Conservation (phyloP, 2,113 vertebrate species). For the Phyllostomus hastatus region DNA sequence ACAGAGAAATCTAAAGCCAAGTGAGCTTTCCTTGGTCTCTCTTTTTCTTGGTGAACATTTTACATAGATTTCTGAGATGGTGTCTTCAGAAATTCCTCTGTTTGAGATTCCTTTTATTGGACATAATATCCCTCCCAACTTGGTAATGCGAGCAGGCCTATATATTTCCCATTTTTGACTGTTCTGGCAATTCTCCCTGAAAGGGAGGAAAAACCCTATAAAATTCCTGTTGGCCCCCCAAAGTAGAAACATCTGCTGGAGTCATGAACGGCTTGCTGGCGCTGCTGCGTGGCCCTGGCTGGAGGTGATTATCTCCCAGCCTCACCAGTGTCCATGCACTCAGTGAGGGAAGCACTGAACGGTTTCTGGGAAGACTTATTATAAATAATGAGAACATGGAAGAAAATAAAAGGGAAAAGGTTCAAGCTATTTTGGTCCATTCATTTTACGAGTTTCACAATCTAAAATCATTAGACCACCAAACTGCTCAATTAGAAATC, state of each 20-base stretch:
- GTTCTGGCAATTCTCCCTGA: conserved; percentile 76
- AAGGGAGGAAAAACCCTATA: conserved; percentile 77
- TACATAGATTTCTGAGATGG: conserved; percentile 48
- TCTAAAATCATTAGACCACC: conserved; percentile 51
- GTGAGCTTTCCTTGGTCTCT: background rate
- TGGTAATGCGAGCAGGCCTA: conserved; percentile 76
- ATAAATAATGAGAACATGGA: conserved; percentile 64
- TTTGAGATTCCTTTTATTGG: conserved; percentile 62
- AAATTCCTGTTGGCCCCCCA: conserved; percentile 75
- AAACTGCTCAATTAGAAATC: conserved; percentile 50
- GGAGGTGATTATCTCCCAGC: conserved; percentile 63
- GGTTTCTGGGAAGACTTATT: conserved; percentile 48
- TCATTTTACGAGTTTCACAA: background rate
- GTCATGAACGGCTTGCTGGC: conserved; percentile 59
- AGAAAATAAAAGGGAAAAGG: conserved; percentile 31
- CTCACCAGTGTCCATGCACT: background rate
- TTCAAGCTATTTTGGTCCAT: background rate
- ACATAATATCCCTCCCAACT: conserved; percentile 74
- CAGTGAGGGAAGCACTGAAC: background rate
- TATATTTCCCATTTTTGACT: conserved; percentile 80
- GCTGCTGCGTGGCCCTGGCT: background rate
- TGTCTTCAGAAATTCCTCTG: conserved; percentile 59
- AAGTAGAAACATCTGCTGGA: conserved; percentile 83
- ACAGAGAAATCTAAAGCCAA: conserved; percentile 34
- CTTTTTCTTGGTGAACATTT: conserved; percentile 48